Evolutionary conservation across 1,140 invertebrate genomes (phyloP), one percentile per base, ranked within the genome.

Genomic region (Daktulosphaira vitifoliae): DNA sequence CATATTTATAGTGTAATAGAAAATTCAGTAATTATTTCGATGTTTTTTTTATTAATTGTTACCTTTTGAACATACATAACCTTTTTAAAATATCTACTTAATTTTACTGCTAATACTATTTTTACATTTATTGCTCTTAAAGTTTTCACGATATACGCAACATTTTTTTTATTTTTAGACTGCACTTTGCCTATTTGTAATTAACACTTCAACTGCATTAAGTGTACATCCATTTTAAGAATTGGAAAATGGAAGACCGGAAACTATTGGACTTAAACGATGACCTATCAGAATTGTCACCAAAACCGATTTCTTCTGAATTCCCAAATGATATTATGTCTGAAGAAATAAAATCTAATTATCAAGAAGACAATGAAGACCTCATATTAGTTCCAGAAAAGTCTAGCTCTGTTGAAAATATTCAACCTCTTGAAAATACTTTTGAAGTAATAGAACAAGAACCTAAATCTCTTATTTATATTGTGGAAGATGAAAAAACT

Each of bases 161-260:
- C n/a, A n/a, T n/a, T n/a, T n/a, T n/a, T n/a, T n/a, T n/a, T n/a
- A n/a, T n/a, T n/a, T n/a, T n/a, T n/a, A n/a, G n/a, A n/a, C n/a
- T n/a, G n/a, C n/a, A n/a, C n/a, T n/a, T n/a, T n/a, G n/a, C n/a
- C n/a, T n/a, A n/a, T n/a, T n/a, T n/a, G n/a, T n/a, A n/a, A n/a
- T n/a, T n/a, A n/a, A n/a, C n/a, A n/a, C n/a, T n/a, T n/a, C n/a
- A n/a, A n/a, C n/a, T n/a, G n/a, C n/a, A n/a, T n/a, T n/a, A n/a
- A n/a, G n/a, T n/a, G n/a, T n/a, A n/a, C n/a, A n/a, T n/a, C n/a
- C n/a, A n/a, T n/a, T n/a, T n/a, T n/a, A n/a, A n/a, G n/a, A n/a
- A n/a, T n/a, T n/a, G n/a, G n/a, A n/a, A n/a, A 5, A 62, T 62
- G 56, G 56, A 62, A 48, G 38, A 48, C 29, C 56, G 46, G 56